A percentile compares a stretch with the other conserved stretches of the same genome.
These are phyloP conservation scores for Ophion slaviceki DNA, from an alignment of 2,888 invertebrate species.

Conservation along the genomic window DNA sequence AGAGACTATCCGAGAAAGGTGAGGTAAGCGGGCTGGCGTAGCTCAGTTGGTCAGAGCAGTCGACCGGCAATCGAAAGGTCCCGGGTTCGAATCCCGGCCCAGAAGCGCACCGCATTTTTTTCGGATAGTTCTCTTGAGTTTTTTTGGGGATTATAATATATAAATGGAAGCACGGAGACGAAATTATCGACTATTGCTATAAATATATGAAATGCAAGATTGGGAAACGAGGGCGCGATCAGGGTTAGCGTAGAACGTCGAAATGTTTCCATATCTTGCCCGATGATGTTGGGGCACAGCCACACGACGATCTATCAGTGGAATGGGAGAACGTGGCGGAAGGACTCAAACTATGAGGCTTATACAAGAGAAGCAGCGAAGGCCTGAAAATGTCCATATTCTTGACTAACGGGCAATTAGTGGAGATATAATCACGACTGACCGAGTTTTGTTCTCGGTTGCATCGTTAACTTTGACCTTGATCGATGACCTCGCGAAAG, in stretches of 20 bases:
- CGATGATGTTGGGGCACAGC: neutral
- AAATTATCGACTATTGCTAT: neutral
- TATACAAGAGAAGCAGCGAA: neutral
- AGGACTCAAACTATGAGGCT: neutral
- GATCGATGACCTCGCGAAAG: neutral
- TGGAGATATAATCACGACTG: slow-evolving; percentile 71
- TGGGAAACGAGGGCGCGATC: neutral
- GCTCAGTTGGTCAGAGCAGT: no score
- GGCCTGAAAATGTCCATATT: neutral
- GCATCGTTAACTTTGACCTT: neutral
- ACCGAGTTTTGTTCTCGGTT: neutral
- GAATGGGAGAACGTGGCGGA: neutral
- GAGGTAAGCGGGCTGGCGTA: no score
- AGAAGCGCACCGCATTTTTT: no score
- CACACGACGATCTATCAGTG: neutral
- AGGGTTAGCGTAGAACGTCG: slow-evolving; percentile 13
- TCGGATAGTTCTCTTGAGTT: no score
- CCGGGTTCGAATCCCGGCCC: no score
- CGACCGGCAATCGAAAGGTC: no score
- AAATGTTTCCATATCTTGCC: slow-evolving; percentile 27
- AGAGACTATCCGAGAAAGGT: no score
- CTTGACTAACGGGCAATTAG: slow-evolving; percentile 73
- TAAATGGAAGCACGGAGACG: neutral
- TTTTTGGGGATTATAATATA: no score
- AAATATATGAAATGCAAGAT: neutral